phyloP scores from a whole-genome alignment of 2,888 invertebrate species.

The Perizoma flavofasciatum region DNA sequence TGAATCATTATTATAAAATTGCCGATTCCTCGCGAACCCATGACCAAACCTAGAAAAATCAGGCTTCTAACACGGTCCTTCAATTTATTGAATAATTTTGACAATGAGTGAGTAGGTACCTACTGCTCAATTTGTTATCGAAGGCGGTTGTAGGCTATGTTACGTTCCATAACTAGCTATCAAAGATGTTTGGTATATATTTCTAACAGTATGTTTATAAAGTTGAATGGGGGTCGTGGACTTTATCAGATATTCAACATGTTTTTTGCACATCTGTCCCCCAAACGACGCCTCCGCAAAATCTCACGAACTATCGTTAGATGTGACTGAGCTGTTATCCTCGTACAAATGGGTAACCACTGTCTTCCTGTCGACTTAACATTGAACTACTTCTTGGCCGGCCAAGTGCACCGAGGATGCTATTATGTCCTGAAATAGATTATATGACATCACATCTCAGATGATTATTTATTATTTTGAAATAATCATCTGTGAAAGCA shows the following conservation, averaged over 20 bases:
- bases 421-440: constrained; percentile 70
- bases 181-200: background rate
- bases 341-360: constrained; percentile 76
- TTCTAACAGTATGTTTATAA: background rate
- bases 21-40: too few relatives aligned
- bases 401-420: constrained; percentile 80
- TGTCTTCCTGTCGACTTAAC: constrained; percentile 72
- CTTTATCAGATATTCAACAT: too few relatives aligned
- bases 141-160: too few relatives aligned
- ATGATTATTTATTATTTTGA: constrained; percentile 20
- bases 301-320: constrained; percentile 5
- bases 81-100: too few relatives aligned
- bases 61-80: too few relatives aligned
- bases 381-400: constrained; percentile 78
- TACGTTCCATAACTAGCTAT: too few relatives aligned
- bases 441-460: constrained; percentile 35
- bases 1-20: too few relatives aligned
- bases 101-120: too few relatives aligned
- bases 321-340: constrained; percentile 50
- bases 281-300: constrained; percentile 42
- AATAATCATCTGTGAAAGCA: constrained; percentile 1
- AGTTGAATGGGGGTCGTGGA: background rate
- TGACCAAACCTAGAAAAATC: too few relatives aligned
- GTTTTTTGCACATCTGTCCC: constrained; percentile 9
- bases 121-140: too few relatives aligned